Percentiles rank a stretch among this genome's conserved stretches.
Conservation (phyloP, 2,888 invertebrate species). For the Chloroclystis v-ata region DNA sequence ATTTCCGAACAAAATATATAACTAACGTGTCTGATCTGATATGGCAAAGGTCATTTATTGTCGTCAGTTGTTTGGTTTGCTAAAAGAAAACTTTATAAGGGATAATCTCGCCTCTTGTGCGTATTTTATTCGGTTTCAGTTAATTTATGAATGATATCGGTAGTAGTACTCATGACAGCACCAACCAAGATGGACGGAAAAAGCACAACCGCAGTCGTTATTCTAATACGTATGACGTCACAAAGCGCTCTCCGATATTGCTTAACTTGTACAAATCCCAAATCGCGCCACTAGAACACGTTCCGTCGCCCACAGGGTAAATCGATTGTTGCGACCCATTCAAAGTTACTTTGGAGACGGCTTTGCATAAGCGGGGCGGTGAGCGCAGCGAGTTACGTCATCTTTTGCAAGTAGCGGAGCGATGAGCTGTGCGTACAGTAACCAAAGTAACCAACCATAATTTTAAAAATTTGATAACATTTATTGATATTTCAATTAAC, state of each 20-base stretch:
- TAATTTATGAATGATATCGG: no score
- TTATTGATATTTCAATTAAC: no score
- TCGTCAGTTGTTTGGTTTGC: no score
- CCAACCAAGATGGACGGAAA: background rate
- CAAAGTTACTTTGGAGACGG: slow-evolving; percentile 11
- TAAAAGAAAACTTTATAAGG: no score
- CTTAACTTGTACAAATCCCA: slow-evolving; percentile 35
- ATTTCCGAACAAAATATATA: no score
- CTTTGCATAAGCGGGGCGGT: slow-evolving; percentile 5
- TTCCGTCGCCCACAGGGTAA: slow-evolving; percentile 31
- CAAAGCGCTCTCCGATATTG: slow-evolving; percentile 23
- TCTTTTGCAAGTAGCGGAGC: background rate
- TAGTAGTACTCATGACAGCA: background rate
- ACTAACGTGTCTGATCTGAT: no score
- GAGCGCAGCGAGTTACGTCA: background rate
- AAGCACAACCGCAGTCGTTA: slow-evolving; percentile 3
- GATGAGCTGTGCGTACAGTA: no score
- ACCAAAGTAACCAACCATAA: no score
- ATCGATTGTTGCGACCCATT: slow-evolving; percentile 31
- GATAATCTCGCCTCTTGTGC: no score
- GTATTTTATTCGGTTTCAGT: no score
- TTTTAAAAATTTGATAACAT: no score
- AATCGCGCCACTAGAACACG: slow-evolving; percentile 50
- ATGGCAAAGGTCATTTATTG: no score
- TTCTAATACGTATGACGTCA: slow-evolving; percentile 24